Conservation (phyloP, 1,140 invertebrate species). For the Dufourea novaeangliae region DNA sequence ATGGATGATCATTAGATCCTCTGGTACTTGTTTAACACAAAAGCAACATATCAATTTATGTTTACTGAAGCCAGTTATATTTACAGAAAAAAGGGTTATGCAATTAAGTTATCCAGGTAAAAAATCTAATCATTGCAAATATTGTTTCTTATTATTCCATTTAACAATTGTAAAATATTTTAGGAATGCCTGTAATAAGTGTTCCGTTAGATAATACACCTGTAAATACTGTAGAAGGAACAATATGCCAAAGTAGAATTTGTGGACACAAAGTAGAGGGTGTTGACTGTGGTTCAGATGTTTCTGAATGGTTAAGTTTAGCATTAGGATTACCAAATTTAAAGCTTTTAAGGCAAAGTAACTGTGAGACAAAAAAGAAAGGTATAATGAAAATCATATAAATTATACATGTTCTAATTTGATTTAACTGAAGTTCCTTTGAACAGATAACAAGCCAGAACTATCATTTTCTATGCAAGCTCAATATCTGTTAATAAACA, state of each 20-base stretch:
- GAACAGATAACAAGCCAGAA: constrained; percentile 76
- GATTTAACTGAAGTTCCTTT: constrained; percentile 26
- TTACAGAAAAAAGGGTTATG: constrained; percentile 84
- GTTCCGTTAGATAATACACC: constrained; percentile 76
- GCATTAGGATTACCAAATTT: constrained; percentile 85
- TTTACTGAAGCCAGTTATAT: constrained; percentile 88
- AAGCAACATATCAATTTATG: constrained; percentile 92
- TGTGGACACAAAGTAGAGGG: constrained; percentile 91
- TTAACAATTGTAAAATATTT: constrained; percentile 59
- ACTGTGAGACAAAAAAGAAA: constrained; percentile 45
- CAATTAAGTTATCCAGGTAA: constrained; percentile 87
- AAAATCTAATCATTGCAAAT: neutral
- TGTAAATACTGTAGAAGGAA: constrained; percentile 66
- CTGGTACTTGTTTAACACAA: constrained; percentile 92
- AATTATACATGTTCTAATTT: neutral
- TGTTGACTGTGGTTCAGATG: constrained; percentile 90
- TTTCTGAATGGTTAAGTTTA: constrained; percentile 89
- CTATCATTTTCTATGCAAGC: constrained; percentile 93
- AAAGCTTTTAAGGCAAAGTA: constrained; percentile 86
- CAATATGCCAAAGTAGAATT: constrained; percentile 89
- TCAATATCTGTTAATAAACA: constrained; percentile 92
- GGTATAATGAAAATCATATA: constrained; percentile 44
- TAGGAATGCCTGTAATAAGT: constrained; percentile 81
- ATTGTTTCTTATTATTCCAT: neutral
- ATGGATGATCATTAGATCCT: constrained; percentile 94